phyloP scores from a whole-genome alignment of 2,113 vertebrate species.

The Peucedramus taeniatus region DNA sequence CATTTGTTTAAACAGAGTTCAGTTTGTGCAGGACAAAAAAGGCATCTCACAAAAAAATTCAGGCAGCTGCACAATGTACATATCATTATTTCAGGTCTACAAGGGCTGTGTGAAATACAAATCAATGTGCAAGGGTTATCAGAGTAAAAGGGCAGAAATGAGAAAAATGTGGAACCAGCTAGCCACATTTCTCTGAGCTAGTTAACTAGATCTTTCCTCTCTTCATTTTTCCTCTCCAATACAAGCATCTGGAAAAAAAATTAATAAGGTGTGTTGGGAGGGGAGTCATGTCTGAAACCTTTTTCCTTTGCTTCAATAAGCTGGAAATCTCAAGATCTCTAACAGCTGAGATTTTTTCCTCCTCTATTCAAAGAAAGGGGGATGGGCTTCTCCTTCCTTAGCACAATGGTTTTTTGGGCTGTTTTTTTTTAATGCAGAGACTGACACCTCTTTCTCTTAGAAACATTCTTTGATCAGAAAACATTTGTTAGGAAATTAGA shows the following conservation, averaged over 20 bases:
- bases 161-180: background rate
- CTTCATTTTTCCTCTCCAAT: constrained; percentile 15
- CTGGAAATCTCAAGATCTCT: background rate
- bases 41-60: background rate
- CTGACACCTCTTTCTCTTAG: background rate
- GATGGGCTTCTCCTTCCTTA: background rate
- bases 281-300: background rate
- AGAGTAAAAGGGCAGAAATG: background rate
- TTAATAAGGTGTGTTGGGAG: constrained; percentile 11
- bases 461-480: background rate
- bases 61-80: background rate
- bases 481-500: background rate
- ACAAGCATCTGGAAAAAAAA: constrained; percentile 22
- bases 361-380: background rate
- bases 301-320: background rate
- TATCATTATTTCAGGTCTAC: constrained; percentile 8
- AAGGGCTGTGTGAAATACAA: background rate
- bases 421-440: background rate
- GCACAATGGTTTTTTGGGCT: background rate
- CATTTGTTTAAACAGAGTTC: background rate
- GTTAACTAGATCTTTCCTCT: constrained; percentile 28
- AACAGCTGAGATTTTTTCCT: background rate
- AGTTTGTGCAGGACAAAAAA: constrained; percentile 26
- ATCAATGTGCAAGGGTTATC: background rate
- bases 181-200: constrained; percentile 2